These are phyloP conservation scores for Calcarius lapponicus DNA, from an alignment of 2,797 vertebrate genomes.

Conservation along the genomic window DNA sequence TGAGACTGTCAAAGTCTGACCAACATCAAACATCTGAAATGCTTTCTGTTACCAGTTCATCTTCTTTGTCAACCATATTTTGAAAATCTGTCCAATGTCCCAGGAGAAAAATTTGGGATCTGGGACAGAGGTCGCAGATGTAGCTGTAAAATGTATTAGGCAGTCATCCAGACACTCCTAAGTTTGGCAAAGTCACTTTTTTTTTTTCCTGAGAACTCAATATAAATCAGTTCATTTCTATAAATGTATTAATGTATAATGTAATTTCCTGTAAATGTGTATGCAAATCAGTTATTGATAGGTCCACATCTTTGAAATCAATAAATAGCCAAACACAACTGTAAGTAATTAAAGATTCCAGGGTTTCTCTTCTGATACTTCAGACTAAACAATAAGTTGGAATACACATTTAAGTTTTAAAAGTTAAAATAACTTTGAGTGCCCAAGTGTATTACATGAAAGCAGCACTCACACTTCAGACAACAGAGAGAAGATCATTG, in stretches of 20 bases:
- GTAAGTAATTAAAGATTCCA: neutral
- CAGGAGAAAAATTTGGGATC: constrained; percentile 60
- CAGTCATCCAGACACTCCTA: neutral
- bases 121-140: constrained; percentile 34
- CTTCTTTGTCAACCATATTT: constrained; percentile 61
- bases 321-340: neutral
- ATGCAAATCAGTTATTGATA: neutral
- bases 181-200: neutral
- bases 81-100: constrained; percentile 69
- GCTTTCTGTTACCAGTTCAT: constrained; percentile 69
- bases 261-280: neutral
- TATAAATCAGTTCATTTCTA: neutral
- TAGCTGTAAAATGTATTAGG: constrained; percentile 40
- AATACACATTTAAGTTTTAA: neutral
- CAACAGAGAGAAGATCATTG: neutral
- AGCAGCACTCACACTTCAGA: neutral
- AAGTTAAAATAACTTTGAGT: neutral
- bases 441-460: neutral
- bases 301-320: neutral
- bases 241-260: neutral
- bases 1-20: constrained; percentile 64
- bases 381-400: neutral
- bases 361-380: neutral
- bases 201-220: neutral
- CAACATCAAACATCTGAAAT: constrained; percentile 69